phyloP scores from a whole-genome alignment of 2,797 vertebrate genomes.

The Macroramphosus scolopax region DNA sequence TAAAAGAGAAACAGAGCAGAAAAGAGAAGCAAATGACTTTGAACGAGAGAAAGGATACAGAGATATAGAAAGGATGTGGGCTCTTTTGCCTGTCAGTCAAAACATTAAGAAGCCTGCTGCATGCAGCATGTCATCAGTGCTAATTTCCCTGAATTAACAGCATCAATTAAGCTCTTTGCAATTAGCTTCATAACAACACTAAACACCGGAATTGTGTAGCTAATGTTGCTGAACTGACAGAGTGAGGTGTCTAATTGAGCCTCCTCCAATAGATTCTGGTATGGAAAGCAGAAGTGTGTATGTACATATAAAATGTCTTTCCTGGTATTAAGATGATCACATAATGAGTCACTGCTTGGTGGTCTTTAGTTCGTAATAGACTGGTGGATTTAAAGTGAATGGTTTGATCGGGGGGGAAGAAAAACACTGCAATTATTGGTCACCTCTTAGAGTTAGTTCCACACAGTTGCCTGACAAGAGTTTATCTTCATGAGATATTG shows the following conservation, averaged over 20 bases:
- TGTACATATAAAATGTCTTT: conserved; percentile 25
- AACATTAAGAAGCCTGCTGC: conserved; percentile 68
- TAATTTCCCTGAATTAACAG: conserved; percentile 74
- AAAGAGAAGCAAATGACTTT: conserved; percentile 62
- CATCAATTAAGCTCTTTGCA: conserved; percentile 74
- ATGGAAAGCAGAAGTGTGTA: conserved; percentile 35
- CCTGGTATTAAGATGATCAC: conserved; percentile 39
- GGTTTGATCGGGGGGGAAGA: conserved; percentile 17
- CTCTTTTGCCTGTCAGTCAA: conserved; percentile 71
- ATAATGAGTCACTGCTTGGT: conserved; percentile 27
- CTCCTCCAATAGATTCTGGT: conserved; percentile 44
- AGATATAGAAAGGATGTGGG: conserved; percentile 59
- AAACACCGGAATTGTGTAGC: conserved; percentile 63
- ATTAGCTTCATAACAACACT: conserved; percentile 73
- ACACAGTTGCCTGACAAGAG: conserved; percentile 54
- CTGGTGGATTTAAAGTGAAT: conserved; percentile 17
- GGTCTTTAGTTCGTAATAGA: conserved; percentile 26
- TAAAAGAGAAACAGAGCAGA: conserved; percentile 38
- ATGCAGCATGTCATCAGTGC: conserved; percentile 73
- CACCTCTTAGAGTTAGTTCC: conserved; percentile 40
- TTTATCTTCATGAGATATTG: conserved; percentile 66
- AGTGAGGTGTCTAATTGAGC: conserved; percentile 60
- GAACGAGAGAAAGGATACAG: conserved; percentile 49
- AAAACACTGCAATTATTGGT: conserved; percentile 23
- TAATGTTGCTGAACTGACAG: conserved; percentile 69